Percentiles rank a stretch among this genome's conserved stretches.
These are phyloP conservation scores for Malacoraja senta DNA, from an alignment of 2,797 vertebrate genomes.

Conservation along the genomic window DNA sequence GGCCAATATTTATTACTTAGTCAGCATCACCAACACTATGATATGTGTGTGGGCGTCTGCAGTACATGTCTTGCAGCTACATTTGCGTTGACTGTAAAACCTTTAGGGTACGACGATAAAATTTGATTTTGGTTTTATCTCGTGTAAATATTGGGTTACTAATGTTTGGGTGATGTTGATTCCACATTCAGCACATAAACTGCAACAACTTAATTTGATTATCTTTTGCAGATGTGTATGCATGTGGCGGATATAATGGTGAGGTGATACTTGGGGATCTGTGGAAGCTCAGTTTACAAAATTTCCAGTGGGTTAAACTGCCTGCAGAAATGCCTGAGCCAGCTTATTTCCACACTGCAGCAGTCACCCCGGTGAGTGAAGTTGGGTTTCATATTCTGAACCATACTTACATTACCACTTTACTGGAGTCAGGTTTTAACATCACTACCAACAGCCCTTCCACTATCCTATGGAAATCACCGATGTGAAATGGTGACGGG, in stretches of 20 bases:
- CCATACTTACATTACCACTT: neutral
- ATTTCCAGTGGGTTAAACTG: constrained; percentile 88
- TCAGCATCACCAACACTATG: neutral
- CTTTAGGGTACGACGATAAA: neutral
- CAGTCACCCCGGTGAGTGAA: constrained; percentile 84
- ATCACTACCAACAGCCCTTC: neutral
- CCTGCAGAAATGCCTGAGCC: constrained; percentile 91
- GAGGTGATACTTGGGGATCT: constrained; percentile 86
- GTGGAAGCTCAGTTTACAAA: constrained; percentile 88
- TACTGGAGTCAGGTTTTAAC: neutral
- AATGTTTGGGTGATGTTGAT: neutral
- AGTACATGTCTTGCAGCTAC: neutral
- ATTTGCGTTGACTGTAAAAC: neutral
- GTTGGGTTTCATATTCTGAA: neutral
- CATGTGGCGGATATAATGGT: constrained; percentile 93
- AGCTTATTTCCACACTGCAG: constrained; percentile 95
- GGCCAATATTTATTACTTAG: neutral
- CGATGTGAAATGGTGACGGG: neutral
- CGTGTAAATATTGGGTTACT: neutral
- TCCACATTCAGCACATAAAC: neutral
- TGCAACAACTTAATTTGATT: neutral
- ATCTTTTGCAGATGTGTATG: constrained; percentile 73
- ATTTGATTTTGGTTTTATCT: neutral
- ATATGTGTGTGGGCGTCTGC: neutral
- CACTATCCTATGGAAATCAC: neutral